Conservation (phyloP, 2,797 vertebrate species). For the Gastrophryne carolinensis region DNA sequence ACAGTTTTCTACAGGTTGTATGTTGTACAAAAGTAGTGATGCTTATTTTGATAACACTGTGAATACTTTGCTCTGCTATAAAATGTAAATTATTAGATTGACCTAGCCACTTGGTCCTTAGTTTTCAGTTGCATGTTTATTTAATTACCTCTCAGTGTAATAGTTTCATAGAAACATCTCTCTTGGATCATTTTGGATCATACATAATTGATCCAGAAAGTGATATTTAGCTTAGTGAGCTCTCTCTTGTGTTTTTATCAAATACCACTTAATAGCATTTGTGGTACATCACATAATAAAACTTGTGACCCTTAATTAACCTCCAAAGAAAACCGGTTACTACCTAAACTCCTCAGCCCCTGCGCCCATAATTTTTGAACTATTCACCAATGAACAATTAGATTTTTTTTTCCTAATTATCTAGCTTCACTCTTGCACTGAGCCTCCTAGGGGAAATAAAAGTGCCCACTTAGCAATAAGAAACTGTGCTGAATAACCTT, state of each 20-base stretch:
- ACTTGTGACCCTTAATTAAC: slow-evolving; percentile 9
- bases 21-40: too few species aligned
- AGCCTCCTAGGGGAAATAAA: neutral
- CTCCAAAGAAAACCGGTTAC: neutral
- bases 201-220: slow-evolving; percentile 11
- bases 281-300: neutral
- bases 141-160: neutral
- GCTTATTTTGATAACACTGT: too few species aligned
- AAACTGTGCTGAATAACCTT: neutral
- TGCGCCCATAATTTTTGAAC: neutral
- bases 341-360: neutral
- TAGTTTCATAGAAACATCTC: neutral
- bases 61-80: too few species aligned
- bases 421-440: neutral
- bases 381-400: neutral
- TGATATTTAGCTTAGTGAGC: neutral
- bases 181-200: neutral
- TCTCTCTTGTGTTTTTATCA: neutral
- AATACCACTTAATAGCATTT: neutral
- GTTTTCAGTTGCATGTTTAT: neutral
- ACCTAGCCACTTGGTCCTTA: neutral
- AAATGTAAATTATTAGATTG: too few species aligned
- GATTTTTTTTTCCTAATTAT: neutral
- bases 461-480: neutral
- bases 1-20: too few species aligned